These are phyloP conservation scores for Apis dorsata DNA, from an alignment of 1,140 invertebrate genomes.

Conservation along the genomic window DNA sequence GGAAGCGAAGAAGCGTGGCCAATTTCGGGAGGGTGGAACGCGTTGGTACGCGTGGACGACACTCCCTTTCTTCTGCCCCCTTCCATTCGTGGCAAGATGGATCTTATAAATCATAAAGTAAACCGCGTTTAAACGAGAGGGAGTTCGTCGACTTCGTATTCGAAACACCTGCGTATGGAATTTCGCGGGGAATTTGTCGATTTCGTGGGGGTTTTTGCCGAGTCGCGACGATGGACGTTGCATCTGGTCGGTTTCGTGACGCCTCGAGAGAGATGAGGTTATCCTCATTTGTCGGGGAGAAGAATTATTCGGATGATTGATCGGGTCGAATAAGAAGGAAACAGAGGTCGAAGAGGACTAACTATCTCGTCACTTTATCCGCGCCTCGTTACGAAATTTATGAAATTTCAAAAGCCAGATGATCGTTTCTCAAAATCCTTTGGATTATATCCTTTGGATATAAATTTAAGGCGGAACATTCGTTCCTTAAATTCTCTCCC, in stretches of 20 bases:
- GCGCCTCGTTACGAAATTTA: no score
- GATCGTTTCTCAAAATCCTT: no score
- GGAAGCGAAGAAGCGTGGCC: constrained; percentile 50
- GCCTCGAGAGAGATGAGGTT: not conserved
- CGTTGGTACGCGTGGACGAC: not conserved
- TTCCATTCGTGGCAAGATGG: constrained; percentile 34
- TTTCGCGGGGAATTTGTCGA: constrained; percentile 4
- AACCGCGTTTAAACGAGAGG: constrained; percentile 50
- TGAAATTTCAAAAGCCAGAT: no score
- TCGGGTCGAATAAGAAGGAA: not conserved
- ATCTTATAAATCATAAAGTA: constrained; percentile 60
- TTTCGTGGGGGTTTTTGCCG: not conserved
- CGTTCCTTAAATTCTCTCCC: no score
- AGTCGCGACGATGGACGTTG: no score
- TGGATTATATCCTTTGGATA: no score
- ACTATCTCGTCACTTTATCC: no score
- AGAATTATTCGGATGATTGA: constrained; percentile 12
- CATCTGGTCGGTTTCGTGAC: not conserved
- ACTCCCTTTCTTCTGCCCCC: not conserved
- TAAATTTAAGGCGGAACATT: no score
- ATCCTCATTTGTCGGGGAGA: constrained; percentile 1
- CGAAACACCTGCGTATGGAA: constrained; percentile 15
- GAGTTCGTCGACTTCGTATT: constrained; percentile 9
- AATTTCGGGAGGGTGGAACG: constrained; percentile 45
- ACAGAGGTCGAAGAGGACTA: no score